Evolutionary conservation across 1,140 invertebrate genomes (phyloP).

Genomic region (Lepidurus arcticus): DNA sequence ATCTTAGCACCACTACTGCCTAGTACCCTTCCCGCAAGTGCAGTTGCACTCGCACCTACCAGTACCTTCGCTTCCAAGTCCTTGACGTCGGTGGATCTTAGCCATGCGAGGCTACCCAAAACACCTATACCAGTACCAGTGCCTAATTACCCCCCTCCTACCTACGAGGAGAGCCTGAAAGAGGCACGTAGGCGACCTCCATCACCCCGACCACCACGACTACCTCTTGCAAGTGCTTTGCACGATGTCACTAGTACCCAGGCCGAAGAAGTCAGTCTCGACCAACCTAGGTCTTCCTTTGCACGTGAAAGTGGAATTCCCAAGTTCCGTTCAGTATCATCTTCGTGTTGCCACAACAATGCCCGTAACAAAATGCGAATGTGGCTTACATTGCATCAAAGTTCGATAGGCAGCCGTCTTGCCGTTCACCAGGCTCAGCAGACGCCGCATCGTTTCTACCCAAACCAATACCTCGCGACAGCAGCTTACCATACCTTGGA

Average conservation of each 20-base stretch:
- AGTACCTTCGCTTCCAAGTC: not conserved
- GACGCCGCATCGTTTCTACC: not conserved
- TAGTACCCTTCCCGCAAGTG: not conserved
- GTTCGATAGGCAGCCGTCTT: not conserved
- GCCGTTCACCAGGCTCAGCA: not conserved
- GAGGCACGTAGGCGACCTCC: not conserved
- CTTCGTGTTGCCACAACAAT: not conserved
- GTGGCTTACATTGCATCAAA: not conserved
- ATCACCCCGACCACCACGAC: not conserved
- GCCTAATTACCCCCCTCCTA: constrained; percentile 8
- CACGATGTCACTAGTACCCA: not conserved
- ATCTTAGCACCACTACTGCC: not conserved
- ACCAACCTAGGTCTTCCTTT: not conserved
- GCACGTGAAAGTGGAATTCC: too few relatives aligned
- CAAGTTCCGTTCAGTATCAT: not conserved
- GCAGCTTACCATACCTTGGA: not conserved
- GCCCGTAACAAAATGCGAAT: not conserved
- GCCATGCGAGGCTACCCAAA: not conserved
- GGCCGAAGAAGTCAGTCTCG: not conserved
- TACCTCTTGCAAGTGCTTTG: not conserved
- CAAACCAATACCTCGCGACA: not conserved
- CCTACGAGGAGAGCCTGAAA: not conserved
- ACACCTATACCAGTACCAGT: not conserved
- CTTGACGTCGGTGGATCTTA: not conserved
- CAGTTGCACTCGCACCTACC: not conserved